Evolutionary conservation across 92 coral and sea anemone species (phyloP).

Genomic region (Scolanthus callimorphus): DNA sequence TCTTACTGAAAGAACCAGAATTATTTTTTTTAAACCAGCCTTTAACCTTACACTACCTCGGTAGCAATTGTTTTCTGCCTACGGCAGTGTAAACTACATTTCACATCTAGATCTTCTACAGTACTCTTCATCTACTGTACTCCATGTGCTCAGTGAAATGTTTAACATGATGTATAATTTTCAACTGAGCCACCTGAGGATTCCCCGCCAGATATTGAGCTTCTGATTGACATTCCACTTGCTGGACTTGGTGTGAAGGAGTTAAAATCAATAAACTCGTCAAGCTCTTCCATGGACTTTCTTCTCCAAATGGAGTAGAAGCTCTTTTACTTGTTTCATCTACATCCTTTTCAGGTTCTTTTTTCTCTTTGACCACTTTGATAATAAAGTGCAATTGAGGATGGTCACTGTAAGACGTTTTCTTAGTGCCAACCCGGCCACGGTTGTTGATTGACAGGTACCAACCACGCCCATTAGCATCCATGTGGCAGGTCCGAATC

Average conservation of each 20-base stretch:
- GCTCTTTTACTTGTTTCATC: neutral
- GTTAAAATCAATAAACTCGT: constrained; percentile 6
- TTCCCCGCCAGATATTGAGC: neutral
- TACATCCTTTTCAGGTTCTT: neutral
- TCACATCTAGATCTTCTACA: too few relatives aligned
- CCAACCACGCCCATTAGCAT: constrained; percentile 85
- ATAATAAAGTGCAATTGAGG: constrained; percentile 85
- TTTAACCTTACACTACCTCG: too few relatives aligned
- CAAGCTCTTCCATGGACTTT: neutral
- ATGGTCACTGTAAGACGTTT: constrained; percentile 71
- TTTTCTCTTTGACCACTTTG: constrained; percentile 48
- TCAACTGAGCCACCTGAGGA: neutral
- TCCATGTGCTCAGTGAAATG: neutral
- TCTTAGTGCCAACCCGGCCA: constrained; percentile 73
- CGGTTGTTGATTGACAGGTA: constrained; percentile 65
- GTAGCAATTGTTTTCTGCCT: too few relatives aligned
- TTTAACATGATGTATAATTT: constrained; percentile 3
- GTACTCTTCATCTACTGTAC: too few relatives aligned
- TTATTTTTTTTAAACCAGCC: too few relatives aligned
- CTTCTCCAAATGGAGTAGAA: constrained; percentile 2
- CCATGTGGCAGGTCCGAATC: constrained; percentile 89
- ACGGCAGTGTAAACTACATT: too few relatives aligned
- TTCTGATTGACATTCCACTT: constrained; percentile 15
- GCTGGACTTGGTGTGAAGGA: constrained; percentile 65
- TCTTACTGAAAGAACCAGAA: too few relatives aligned